Evolutionary conservation across 2,888 invertebrate genomes (phyloP), one percentile per base, ranked within the genome.

Genomic region (Patella ulyssiponensis): DNA sequence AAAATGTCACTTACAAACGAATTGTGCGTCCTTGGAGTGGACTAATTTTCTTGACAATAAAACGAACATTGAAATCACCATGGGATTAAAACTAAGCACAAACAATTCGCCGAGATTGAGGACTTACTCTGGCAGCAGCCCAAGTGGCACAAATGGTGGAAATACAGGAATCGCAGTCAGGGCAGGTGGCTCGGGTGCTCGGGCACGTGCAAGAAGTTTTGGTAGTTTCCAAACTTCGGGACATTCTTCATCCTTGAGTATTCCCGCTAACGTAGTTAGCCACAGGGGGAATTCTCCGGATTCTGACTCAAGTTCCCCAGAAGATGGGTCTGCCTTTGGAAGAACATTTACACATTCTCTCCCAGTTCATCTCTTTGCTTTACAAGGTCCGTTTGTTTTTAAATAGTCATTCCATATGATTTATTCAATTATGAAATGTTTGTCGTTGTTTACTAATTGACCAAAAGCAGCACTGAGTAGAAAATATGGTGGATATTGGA

Each of bases 261-360:
- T 90, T 79, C 90, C 90, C 15, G 86, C 85, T 69, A 86, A 85
- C 70, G 88, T 88, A 74, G 87, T 86, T 76, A 84, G 86, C 44
- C 84, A 85, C 54, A 86, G 88, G 78, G 87, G 87, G 51, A 88
- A 85, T 77, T 87, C 88, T n/a, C 89, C 90, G 17, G 89, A 90
- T 77, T 90, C 90, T 56, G 90, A 90, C 80, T 87, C 88, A 33
- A 90, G 90, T 77, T 87, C 89, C 58, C 90, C 91, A 5, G 91
- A 90, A n/a, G 90, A 90, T 69, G 83, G 83, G 54, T 84, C 83
- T n/a, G 81, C 82, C 15, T 81, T 85, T 69, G 82, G 82, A 64
- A 77, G 86, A 77, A 82, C 82, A 52, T 85, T 88, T 74, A 85
- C 88, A 75, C 86, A 87, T 79, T 90, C 90, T 71, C 83, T 90